A percentile compares a stretch with the other conserved stretches of the same genome.
Conservation (phyloP, 2,888 invertebrate species). For the Steinernema scapterisci region DNA sequence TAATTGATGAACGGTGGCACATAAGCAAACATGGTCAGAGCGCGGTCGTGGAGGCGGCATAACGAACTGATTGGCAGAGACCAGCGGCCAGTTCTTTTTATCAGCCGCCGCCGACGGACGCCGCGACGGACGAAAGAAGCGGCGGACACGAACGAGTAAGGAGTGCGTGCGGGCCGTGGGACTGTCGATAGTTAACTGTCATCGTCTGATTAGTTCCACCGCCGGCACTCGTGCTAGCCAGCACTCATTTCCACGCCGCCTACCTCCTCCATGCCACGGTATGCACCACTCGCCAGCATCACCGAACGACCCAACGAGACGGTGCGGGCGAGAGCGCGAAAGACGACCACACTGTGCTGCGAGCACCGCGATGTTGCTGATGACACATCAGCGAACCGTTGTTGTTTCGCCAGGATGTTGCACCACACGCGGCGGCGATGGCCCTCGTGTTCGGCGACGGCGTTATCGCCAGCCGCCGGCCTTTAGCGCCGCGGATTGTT, state of each 20-base stretch:
- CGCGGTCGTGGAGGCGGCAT: constrained; percentile 5
- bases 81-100: constrained; percentile 27
- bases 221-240: constrained; percentile 28
- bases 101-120: constrained; percentile 4
- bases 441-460: constrained; percentile 10
- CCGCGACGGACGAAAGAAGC: not conserved
- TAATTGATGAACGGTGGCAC: not conserved
- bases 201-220: constrained; percentile 23
- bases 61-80: constrained; percentile 20
- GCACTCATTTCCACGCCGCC: constrained; percentile 25
- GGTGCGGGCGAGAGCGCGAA: constrained; percentile 31
- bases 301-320: constrained; percentile 22
- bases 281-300: not conserved
- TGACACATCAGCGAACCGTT: constrained; percentile 30
- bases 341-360: constrained; percentile 17
- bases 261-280: constrained; percentile 19
- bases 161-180: constrained; percentile 23
- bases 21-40: not conserved
- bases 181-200: constrained; percentile 3
- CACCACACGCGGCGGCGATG: not conserved
- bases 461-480: constrained; percentile 28
- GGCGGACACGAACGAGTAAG: not conserved
- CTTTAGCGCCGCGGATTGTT: constrained; percentile 1
- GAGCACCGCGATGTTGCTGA: constrained; percentile 22
- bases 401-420: constrained; percentile 30